Conservation (phyloP, 2,888 invertebrate species). For the Leucania comma region DNA sequence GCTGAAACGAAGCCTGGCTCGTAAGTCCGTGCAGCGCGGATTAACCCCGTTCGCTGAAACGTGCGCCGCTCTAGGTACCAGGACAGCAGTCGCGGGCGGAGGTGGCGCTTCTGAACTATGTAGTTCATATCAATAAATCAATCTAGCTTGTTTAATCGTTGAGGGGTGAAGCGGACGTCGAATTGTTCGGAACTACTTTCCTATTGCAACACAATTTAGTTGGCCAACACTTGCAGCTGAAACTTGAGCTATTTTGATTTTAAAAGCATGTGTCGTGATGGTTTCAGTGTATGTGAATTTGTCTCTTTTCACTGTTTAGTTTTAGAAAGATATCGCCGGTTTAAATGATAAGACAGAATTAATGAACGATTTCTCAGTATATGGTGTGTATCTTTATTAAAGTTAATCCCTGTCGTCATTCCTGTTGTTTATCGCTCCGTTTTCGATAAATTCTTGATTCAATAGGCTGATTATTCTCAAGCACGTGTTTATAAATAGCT, state of each 20-base stretch:
- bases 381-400: neutral
- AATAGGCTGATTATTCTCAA: slow-evolving; percentile 21
- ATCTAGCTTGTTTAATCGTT: slow-evolving; percentile 36
- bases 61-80: slow-evolving; percentile 28
- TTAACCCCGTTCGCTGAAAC: slow-evolving; percentile 58
- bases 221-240: neutral
- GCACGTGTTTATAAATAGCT: slow-evolving; percentile 18
- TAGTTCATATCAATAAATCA: slow-evolving; percentile 44
- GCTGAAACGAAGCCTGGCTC: slow-evolving; percentile 53
- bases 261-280: neutral
- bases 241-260: neutral
- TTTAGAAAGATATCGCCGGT: slow-evolving; percentile 13
- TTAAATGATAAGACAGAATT: slow-evolving; percentile 33
- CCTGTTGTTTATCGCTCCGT: slow-evolving; percentile 32
- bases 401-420: slow-evolving; percentile 42
- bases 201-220: neutral
- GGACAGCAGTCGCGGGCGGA: slow-evolving; percentile 27
- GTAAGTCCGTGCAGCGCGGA: slow-evolving; percentile 34
- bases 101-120: slow-evolving; percentile 23
- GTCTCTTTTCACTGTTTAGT: neutral
- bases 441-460: slow-evolving; percentile 45
- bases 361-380: slow-evolving; percentile 24
- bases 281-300: no score
- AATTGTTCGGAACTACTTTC: neutral
- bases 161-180: slow-evolving; percentile 27